Conservation (phyloP, 1,140 invertebrate genomes). For the Lepeophtheirus salmonis region DNA sequence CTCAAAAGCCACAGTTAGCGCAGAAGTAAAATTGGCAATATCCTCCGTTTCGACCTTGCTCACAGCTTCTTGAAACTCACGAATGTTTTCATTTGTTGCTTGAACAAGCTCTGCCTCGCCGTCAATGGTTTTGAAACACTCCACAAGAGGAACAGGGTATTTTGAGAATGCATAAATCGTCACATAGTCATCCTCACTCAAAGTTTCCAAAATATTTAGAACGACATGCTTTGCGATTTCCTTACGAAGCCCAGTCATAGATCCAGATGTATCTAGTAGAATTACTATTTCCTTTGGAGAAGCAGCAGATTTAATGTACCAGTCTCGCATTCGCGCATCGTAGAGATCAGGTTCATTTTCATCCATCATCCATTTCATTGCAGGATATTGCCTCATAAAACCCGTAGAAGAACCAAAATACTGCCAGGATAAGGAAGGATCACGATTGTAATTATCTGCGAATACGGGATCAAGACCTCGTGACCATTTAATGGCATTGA, state of each 20-base stretch:
- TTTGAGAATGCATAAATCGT: slow-evolving; percentile 65
- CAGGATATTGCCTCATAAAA: slow-evolving; percentile 73
- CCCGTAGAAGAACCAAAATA: slow-evolving; percentile 84
- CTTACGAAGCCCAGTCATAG: slow-evolving; percentile 80
- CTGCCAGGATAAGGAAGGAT: slow-evolving; percentile 80
- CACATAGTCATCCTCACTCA: slow-evolving; percentile 94
- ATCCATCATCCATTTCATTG: slow-evolving; percentile 36
- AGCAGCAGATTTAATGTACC: slow-evolving; percentile 92
- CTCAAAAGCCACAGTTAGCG: slow-evolving; percentile 72
- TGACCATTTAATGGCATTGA: slow-evolving; percentile 65
- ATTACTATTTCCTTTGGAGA: slow-evolving; percentile 95
- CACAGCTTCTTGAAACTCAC: slow-evolving; percentile 55
- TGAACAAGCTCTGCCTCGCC: slow-evolving; percentile 30
- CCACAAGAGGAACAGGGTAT: slow-evolving; percentile 42
- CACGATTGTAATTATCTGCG: slow-evolving; percentile 57
- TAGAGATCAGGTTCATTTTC: slow-evolving; percentile 45
- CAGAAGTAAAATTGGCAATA: slow-evolving; percentile 84
- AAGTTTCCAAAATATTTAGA: slow-evolving; percentile 67
- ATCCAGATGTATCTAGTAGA: slow-evolving; percentile 75
- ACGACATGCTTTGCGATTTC: slow-evolving; percentile 85
- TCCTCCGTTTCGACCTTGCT: slow-evolving; percentile 42
- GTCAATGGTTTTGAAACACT: slow-evolving; percentile 42
- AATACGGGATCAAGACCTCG: slow-evolving; percentile 63
- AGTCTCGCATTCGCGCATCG: slow-evolving; percentile 63
- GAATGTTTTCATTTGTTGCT: slow-evolving; percentile 66